Base-by-base conservation (phyloP, 2,888 invertebrate genomes). In the Macrosiphum euphorbiae region DNA sequence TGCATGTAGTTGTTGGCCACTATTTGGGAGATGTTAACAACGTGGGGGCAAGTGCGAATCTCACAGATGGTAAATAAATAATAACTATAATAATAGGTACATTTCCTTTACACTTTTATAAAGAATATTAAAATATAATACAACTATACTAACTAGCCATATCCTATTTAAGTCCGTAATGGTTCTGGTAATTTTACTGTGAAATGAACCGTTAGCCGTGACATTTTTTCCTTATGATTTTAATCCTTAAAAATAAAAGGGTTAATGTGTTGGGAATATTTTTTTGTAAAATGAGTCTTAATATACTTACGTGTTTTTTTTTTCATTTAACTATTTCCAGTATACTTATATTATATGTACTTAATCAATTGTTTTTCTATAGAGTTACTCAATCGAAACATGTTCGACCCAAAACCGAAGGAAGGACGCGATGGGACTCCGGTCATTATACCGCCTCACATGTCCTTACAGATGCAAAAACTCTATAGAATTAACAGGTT, bases 1-100 rank as follows among this genome's bases (percentile, higher is more conserved):
- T 98, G 96, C 97, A 97, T 95, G 98, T 98, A 13, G 97, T 98
- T 91, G 98, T 99, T 50, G 98, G 98, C 2, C 98, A 98, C 96
- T 99, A 98, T 96, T 97, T 98, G 95, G 98, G 98, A 90, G 98
- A 98, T 95, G 97, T 97, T 55, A 96, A 96, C 94, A 94, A 94
- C 90, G 94, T 94, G 44, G 96, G 96, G 94, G 96, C 96, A 95
- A 96, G 96, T 92, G 96, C 97, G 13, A 98, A 98, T 95, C 97
- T 98, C 95, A 97, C 98, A 94, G 97, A 97, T 96, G 98, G 98
- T 97, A 96, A 95, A 58, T 58, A 55, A 88, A 92, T 41, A 55
- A 94, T 90, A 87, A 92, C 28, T 90, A 67, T 91, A 52, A 86
- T 78, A 92, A 84, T 26, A 78, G 78, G 78, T 78, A 61, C 16